Evolutionary conservation across 2,888 invertebrate genomes (phyloP).

Genomic region (Pseudococcus viburni): DNA sequence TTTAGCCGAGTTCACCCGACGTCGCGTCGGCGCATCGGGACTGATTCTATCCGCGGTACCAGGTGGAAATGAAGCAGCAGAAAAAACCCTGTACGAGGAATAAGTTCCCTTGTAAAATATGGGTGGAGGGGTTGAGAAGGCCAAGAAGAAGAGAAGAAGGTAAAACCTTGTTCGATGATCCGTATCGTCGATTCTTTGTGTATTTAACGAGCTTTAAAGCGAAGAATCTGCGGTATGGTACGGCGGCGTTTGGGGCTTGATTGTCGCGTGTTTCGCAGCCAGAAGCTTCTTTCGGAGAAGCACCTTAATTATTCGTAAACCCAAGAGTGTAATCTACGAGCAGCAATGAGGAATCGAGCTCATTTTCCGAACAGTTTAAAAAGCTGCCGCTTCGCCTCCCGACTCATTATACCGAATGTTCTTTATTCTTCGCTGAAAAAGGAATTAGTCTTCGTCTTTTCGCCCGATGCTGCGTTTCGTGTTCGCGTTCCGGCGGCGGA

Average conservation of each 20-base stretch:
- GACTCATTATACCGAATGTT: conserved; percentile 32
- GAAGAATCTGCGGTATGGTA: conserved; percentile 10
- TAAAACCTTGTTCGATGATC: conserved; percentile 14
- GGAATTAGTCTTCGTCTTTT: conserved; percentile 47
- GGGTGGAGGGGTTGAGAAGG: background rate
- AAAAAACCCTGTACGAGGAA: background rate
- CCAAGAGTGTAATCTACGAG: conserved; percentile 26
- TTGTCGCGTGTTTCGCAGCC: conserved; percentile 28
- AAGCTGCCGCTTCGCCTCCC: background rate
- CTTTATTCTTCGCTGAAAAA: conserved; percentile 31
- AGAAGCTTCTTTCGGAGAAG: conserved; percentile 25
- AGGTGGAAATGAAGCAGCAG: background rate
- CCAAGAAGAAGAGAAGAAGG: background rate
- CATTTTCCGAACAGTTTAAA: conserved; percentile 44
- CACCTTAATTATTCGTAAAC: conserved; percentile 50
- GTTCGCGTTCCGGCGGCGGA: too few species aligned
- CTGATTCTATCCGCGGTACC: background rate
- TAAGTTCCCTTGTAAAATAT: background rate
- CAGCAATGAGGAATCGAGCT: conserved; percentile 43
- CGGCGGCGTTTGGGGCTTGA: background rate
- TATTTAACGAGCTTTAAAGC: conserved; percentile 36
- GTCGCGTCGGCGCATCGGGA: too few species aligned
- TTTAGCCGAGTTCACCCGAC: too few species aligned
- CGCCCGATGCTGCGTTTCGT: background rate
- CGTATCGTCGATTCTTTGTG: conserved; percentile 31